These are phyloP conservation scores for Volucella zonaria DNA, from an alignment of 2,888 invertebrate species.

Conservation along the genomic window DNA sequence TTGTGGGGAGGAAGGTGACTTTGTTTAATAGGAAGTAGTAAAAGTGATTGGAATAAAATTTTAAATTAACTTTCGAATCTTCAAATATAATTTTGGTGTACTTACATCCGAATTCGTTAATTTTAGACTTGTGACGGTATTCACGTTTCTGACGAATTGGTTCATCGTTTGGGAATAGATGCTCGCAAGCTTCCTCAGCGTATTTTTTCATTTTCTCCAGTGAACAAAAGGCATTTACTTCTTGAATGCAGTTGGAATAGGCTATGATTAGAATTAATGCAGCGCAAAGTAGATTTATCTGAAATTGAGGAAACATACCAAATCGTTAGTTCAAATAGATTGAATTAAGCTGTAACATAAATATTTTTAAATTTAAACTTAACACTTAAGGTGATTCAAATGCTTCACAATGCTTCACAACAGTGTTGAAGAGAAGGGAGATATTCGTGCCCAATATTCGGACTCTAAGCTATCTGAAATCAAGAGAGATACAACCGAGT, in stretches of 20 bases:
- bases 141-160: slow-evolving; percentile 76
- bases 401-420: too few species aligned
- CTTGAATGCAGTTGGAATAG: slow-evolving; percentile 40
- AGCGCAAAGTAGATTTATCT: slow-evolving; percentile 43
- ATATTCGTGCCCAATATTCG: too few species aligned
- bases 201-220: slow-evolving; percentile 80
- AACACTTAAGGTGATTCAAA: too few species aligned
- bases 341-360: too few species aligned
- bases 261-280: slow-evolving; percentile 15
- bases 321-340: background rate
- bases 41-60: background rate
- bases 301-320: slow-evolving; percentile 27
- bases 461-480: too few species aligned
- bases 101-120: slow-evolving; percentile 77
- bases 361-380: too few species aligned
- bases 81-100: slow-evolving; percentile 42
- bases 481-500: too few species aligned
- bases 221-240: slow-evolving; percentile 77
- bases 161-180: slow-evolving; percentile 78
- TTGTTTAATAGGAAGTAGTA: slow-evolving; percentile 21
- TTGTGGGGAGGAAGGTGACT: slow-evolving; percentile 10
- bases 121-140: slow-evolving; percentile 71
- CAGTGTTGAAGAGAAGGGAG: too few species aligned
- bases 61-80: too few species aligned
- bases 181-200: slow-evolving; percentile 81